Percentiles rank a stretch among this genome's conserved stretches.
These are phyloP conservation scores for Macrophya annulata DNA, from an alignment of 2,888 invertebrate species.

Conservation along the genomic window DNA sequence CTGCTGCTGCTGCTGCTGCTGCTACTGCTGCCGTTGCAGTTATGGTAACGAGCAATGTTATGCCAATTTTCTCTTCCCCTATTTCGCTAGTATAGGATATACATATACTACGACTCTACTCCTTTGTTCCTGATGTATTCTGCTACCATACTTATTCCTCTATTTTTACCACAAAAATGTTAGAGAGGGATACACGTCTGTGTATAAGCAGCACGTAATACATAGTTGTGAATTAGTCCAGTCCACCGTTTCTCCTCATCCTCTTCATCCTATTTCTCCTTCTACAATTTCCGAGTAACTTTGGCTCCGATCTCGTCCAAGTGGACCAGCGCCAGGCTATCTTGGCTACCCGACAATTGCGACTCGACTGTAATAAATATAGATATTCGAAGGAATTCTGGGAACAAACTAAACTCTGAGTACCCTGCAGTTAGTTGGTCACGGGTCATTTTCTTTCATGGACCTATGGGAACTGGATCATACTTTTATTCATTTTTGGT, in stretches of 20 bases:
- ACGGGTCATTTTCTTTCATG: conserved; percentile 17
- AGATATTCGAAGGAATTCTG: conserved; percentile 12
- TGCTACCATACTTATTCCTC: not conserved
- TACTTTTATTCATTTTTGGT: not conserved
- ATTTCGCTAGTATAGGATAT: not conserved
- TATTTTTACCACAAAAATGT: conserved; percentile 34
- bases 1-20: not conserved
- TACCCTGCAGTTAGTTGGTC: not conserved
- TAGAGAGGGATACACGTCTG: not conserved
- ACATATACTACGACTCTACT: not conserved
- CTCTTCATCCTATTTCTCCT: not conserved
- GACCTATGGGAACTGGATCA: not conserved
- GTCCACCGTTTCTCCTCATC: not conserved
- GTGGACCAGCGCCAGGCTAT: conserved; percentile 51
- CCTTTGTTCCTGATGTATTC: conserved; percentile 41
- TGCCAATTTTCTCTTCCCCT: conserved; percentile 38
- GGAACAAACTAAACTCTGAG: not conserved
- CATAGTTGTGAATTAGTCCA: conserved; percentile 44
- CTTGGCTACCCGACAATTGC: conserved; percentile 45
- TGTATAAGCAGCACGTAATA: not conserved
- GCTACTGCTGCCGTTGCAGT: not conserved
- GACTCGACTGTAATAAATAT: conserved; percentile 8
- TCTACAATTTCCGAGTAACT: conserved; percentile 24
- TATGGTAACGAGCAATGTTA: conserved; percentile 41
- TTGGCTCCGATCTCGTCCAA: conserved; percentile 52